Evolutionary conservation across 2,888 invertebrate species (phyloP), one percentile per base, ranked within the genome.

Genomic region (Vesta saturnalis): DNA sequence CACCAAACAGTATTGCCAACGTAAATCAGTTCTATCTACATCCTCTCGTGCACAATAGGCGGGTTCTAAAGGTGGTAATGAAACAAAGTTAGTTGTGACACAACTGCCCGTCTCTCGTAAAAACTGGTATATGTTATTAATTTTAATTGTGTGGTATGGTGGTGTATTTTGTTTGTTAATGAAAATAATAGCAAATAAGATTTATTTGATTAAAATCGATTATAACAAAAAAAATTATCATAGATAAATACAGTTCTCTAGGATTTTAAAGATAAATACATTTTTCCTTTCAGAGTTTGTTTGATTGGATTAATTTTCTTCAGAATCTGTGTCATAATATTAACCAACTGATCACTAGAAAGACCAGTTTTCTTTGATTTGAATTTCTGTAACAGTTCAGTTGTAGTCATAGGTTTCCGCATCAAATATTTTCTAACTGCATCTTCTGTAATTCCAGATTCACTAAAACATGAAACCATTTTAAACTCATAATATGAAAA

Each of bases 341-440:
- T 94, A 0, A 97, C 96, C 66, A 98, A 88, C 65, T 96, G 93
- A 72, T 97, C 95, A 73, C 94, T 94, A 64, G 92, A 92, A 58
- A 97, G 89, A 2, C 96, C 96, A 8, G 94, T 94, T 79, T 96
- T 94, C 84, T 97, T 96, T 43, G 94, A 94, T 82, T 96, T 96
- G 86, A 98, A 96, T 86, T 98, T 98, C 73, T 96, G 95, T 49
- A 98, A 85, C 30, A 98, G 86, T 81, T 99, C 98, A 0, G 96
- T 98, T 0, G 98, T 95, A 0, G 99, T 99, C 94, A 99, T 97
- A 0, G 99, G 99, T 80, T 99, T 99, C 8, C 99, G 90, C 83
- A 94, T 93, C 30, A 99, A 86, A 85, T 99, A 99, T 14, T 97
- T 90, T 1, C 97, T 88, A 4, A 99, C 96, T 0, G 96, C 94